Evolutionary conservation across 2,113 vertebrate genomes (phyloP).

Genomic region (Prunella himalayana): DNA sequence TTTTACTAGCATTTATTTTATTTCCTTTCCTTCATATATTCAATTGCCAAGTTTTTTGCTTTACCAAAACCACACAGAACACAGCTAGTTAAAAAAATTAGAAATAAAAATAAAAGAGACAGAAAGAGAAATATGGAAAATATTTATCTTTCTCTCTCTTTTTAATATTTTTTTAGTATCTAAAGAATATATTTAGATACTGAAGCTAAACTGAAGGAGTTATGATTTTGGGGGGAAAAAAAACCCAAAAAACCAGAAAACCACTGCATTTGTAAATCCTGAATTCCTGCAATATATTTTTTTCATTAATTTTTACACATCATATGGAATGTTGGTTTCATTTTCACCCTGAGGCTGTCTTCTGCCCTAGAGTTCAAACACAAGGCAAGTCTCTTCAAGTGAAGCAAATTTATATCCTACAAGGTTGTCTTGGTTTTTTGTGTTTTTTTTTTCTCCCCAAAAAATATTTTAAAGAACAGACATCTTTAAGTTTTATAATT

Average conservation of each 20-base stretch:
- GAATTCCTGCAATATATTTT: not conserved
- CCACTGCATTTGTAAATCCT: not conserved
- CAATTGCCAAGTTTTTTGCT: not conserved
- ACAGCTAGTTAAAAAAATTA: not conserved
- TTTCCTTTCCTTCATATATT: not conserved
- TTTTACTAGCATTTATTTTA: not conserved
- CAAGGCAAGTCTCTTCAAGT: not conserved
- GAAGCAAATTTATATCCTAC: not conserved
- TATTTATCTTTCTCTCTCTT: not conserved
- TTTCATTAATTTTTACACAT: not conserved
- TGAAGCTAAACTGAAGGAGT: not conserved
- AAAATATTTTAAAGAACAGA: not conserved
- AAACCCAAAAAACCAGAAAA: not conserved
- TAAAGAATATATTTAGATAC: not conserved
- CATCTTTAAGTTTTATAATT: not conserved
- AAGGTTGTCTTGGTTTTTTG: not conserved
- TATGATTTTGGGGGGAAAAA: not conserved
- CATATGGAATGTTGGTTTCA: not conserved
- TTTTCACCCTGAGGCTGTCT: not conserved
- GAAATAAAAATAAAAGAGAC: rapidly evolving
- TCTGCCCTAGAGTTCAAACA: not conserved
- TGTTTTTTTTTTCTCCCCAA: not conserved
- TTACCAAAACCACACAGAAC: not conserved
- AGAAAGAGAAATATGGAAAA: not conserved
- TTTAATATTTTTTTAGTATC: not conserved